Percentiles rank a stretch among this genome's conserved stretches.
Conservation (phyloP, 92 coral and sea anemone genomes). For the Porites cylindrica region DNA sequence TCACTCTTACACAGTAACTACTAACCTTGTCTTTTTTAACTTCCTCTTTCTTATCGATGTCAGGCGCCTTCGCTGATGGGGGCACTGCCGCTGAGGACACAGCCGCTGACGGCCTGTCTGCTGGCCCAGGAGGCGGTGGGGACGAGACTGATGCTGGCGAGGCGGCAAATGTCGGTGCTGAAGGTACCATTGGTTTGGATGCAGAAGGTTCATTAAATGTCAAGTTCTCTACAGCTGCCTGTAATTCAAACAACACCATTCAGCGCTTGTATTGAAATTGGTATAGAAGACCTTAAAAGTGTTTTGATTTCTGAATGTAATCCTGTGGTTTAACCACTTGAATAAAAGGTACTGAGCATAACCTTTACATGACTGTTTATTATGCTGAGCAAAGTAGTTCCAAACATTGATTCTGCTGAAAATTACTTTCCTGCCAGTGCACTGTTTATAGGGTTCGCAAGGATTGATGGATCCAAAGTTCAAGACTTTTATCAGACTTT, state of each 20-base stretch:
- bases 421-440: too few relatives aligned
- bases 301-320: too few relatives aligned
- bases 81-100: conserved; percentile 31
- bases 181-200: conserved; percentile 60
- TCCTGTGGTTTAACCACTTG: too few relatives aligned
- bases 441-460: too few relatives aligned
- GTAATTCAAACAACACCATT: neutral
- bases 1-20: neutral
- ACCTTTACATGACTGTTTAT: too few relatives aligned
- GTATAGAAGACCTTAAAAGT: too few relatives aligned
- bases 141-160: conserved; percentile 41
- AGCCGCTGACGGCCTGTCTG: conserved; percentile 23
- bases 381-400: too few relatives aligned
- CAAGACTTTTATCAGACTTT: too few relatives aligned
- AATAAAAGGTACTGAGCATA: too few relatives aligned
- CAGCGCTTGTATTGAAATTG: neutral
- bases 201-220: conserved; percentile 54
- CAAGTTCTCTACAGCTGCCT: conserved; percentile 84
- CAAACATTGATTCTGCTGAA: too few relatives aligned
- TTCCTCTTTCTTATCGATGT: conserved; percentile 19
- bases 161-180: conserved; percentile 36
- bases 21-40: conserved; percentile 73
- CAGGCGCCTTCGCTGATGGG: conserved; percentile 31
- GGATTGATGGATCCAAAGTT: too few relatives aligned
- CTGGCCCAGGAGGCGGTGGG: conserved; percentile 48